Evolutionary conservation across 2,888 invertebrate species (phyloP).

Genomic region (Amphipyra tragopoginis): DNA sequence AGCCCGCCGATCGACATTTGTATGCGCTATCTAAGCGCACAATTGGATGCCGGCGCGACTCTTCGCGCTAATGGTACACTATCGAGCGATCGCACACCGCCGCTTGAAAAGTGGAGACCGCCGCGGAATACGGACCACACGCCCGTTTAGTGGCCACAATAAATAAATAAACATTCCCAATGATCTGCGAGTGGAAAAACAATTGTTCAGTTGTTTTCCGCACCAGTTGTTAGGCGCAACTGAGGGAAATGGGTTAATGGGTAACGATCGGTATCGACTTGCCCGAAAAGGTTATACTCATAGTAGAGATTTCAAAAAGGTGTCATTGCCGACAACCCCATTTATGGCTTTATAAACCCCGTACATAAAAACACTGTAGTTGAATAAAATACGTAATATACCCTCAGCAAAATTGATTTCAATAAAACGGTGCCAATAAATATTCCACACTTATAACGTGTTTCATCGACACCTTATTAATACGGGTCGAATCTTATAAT

Average conservation of each 20-base stretch:
- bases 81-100: constrained; percentile 84
- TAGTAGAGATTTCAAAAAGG: constrained; percentile 20
- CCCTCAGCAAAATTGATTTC: constrained; percentile 42
- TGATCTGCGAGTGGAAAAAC: constrained; percentile 56
- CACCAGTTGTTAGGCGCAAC: constrained; percentile 15
- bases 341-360: neutral
- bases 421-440: constrained; percentile 45
- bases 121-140: constrained; percentile 85
- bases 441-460: constrained; percentile 39
- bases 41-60: constrained; percentile 89
- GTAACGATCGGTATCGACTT: constrained; percentile 13
- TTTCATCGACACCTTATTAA: constrained; percentile 52
- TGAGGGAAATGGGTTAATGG: constrained; percentile 32
- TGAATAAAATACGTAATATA: constrained; percentile 29
- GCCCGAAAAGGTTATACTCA: constrained; percentile 15
- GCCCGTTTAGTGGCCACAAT: constrained; percentile 80
- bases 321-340: constrained; percentile 17
- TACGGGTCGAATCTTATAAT: constrained; percentile 42
- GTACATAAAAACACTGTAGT: neutral
- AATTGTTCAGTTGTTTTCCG: constrained; percentile 49
- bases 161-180: constrained; percentile 80
- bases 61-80: constrained; percentile 90
- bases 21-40: constrained; percentile 89
- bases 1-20: constrained; percentile 87
- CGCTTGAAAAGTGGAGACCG: constrained; percentile 85